Base-by-base conservation (phyloP, 2,113 vertebrate species). In the Asarcornis scutulata region DNA sequence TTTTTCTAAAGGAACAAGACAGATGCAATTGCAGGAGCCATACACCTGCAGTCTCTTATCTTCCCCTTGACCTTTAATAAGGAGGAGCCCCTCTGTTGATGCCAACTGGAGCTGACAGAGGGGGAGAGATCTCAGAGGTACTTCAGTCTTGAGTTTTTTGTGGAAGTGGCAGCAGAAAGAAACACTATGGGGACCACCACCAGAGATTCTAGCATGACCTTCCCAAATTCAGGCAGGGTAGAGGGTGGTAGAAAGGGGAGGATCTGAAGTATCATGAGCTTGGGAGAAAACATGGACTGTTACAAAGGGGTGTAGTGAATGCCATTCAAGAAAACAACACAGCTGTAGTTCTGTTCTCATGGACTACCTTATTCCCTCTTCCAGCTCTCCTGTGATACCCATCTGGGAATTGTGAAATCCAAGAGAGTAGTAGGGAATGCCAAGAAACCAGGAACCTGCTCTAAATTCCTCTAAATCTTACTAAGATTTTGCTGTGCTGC, bases 31-130 rank as follows among this genome's bases (percentile, higher is more conserved):
- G 66, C 32, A 77, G 48, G 72, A 94, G 34, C 53, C 58, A 64
- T 29, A 23, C 17, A 66, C 66, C 58, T 1, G 1, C 69, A 68
- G 58, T 90, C 58, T 94, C 56, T 5, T 5, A 6, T 86, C 63
- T 78, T 91, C 21, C 16, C 32, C 62, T 92, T 91, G 83, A 93
- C 94, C 89, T 92, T 95, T 93, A 84, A n/a, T 7, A 79, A 52
- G 62, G 56, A 11, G n/a, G 73, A 96, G 53, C 31, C 60, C 36
- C 48, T 86, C 52, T 11, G 46, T 2, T 92, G 89, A 87, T 92
- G 68, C 48, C 66, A 79, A 38, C 38, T 48, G 26, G 6, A 82
- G 74, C 25, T 89, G 89, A 58, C 74, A 87, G 86, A 66, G n/a
- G 60, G 56, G 42, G 5, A 71, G 60, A 87, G 69, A 36, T 91